phyloP scores from a whole-genome alignment of 2,888 invertebrate species.

The Lysandra bellargus region DNA sequence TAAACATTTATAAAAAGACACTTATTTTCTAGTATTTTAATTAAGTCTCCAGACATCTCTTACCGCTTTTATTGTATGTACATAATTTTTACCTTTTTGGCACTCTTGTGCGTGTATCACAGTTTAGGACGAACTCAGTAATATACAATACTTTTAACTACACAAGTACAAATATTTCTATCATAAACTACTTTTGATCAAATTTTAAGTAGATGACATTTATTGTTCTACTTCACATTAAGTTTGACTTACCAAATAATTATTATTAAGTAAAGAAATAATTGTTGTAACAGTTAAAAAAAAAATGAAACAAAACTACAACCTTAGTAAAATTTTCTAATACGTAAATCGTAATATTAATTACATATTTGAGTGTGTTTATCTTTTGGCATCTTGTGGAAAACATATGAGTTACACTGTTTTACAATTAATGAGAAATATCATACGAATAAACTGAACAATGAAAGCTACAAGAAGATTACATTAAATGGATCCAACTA shows the following conservation, averaged over 20 bases:
- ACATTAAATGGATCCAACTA: too few relatives aligned
- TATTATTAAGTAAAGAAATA: neutral
- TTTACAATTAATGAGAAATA: too few relatives aligned
- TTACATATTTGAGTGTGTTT: neutral
- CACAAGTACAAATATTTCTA: neutral
- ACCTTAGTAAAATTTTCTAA: neutral
- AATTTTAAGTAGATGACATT: neutral
- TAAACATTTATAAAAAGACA: too few relatives aligned
- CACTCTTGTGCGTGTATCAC: constrained; percentile 15
- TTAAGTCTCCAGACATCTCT: neutral
- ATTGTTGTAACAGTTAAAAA: too few relatives aligned
- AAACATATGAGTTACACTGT: neutral
- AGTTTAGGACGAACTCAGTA: neutral
- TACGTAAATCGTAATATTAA: neutral
- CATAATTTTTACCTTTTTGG: neutral
- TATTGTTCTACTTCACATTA: neutral
- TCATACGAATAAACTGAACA: too few relatives aligned
- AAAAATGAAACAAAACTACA: neutral
- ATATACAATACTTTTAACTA: neutral
- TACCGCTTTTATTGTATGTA: neutral
- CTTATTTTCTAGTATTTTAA: too few relatives aligned
- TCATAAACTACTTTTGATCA: neutral
- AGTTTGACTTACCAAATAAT: neutral
- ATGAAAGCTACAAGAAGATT: too few relatives aligned
- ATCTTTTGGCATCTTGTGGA: neutral